Conservation (phyloP, 2,113 vertebrate species). For the Petaurus breviceps region DNA sequence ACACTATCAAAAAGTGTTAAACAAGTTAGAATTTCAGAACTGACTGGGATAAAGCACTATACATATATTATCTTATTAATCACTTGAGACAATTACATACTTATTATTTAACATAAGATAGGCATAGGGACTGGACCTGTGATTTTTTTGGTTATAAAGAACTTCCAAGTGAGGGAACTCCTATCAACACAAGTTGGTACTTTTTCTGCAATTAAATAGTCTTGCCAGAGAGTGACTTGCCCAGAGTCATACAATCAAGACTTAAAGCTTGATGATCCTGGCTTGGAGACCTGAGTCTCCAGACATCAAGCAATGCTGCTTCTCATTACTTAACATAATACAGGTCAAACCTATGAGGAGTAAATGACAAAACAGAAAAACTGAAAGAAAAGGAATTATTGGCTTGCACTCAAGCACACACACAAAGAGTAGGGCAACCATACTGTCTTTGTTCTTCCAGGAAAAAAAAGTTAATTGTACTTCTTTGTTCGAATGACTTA, state of each 20-base stretch:
- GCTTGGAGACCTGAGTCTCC: background rate
- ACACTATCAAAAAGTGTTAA: background rate
- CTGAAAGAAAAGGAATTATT: background rate
- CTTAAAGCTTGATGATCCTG: background rate
- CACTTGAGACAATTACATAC: background rate
- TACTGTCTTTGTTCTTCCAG: background rate
- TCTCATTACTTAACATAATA: background rate
- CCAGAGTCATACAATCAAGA: background rate
- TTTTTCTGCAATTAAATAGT: background rate
- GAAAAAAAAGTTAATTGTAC: background rate
- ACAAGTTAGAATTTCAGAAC: background rate
- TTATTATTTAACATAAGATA: background rate
- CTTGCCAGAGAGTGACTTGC: background rate
- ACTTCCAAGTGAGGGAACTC: background rate
- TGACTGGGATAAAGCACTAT: background rate
- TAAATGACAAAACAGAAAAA: conserved; percentile 13
- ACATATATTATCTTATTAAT: background rate
- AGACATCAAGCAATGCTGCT: background rate
- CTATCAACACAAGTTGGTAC: background rate
- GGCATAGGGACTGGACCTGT: background rate
- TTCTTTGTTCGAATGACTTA: background rate
- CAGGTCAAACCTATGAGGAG: background rate
- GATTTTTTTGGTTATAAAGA: background rate
- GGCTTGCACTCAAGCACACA: background rate
- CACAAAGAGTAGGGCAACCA: background rate